Evolutionary conservation across 1,140 invertebrate genomes (phyloP), one percentile per base, ranked within the genome.

Genomic region (Drosophila jambulina): DNA sequence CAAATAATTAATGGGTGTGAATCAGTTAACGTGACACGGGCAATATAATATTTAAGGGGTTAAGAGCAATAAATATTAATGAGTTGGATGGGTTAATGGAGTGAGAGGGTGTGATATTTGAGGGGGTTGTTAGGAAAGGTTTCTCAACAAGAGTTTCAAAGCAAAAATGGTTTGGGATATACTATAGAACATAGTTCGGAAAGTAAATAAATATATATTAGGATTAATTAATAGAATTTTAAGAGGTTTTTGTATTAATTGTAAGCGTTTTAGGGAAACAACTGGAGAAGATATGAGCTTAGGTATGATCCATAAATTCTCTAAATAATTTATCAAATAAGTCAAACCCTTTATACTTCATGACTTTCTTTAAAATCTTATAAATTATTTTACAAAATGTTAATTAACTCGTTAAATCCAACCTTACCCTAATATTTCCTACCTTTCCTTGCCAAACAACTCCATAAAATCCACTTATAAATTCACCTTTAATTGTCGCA

Each of bases 1-100:
- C 54, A 45, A 63, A 68, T 56, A 49, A 43, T 53, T 36, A 63
- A 65, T 81, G 74, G 29, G 59, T 42, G 46, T 81, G 68, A 40
- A 61, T 68, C 63, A 68, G 48, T 68, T 64, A 36, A 70, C 63
- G 43, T 56, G 62, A 40, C 46, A 43, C 21, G 49, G 62, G 21
- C 38, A 34, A 65, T 61, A 64, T 64, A 43, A 43, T 23, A 56
- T 64, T 61, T 61, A 34, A 64, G 54, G 61, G 36, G 36, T 12
- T 60, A 60, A 32, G 15, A 13, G 23, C 12, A 21, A 64, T 64
- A 64, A 64, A 60, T 25, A 64, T 21, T 25, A n/a, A 25, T 40
- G 19, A 1, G 0, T 21, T 12, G 54, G 2, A 13, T 48, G 54
- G 32, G 13, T 25, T 36, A 25, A 25, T 25, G 36, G n/a, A 15